Evolutionary conservation across 2,888 invertebrate species (phyloP).

Genomic region (Parnassius orleans): DNA sequence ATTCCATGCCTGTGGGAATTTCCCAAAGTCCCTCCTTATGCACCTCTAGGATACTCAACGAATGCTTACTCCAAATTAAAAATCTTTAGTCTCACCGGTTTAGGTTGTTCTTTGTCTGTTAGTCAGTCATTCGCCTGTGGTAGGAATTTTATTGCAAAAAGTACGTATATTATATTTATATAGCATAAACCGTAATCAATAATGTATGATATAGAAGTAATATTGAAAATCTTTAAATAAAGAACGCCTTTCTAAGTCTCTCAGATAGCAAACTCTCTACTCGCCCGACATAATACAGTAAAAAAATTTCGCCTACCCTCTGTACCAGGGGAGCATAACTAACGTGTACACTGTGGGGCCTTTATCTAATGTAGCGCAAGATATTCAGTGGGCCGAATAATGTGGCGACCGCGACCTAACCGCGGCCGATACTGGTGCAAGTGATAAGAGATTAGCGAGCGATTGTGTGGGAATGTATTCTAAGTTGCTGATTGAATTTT

Average conservation of each 20-base stretch:
- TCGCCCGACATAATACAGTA: constrained; percentile 24
- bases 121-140: too few species aligned
- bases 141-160: too few species aligned
- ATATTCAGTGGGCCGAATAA: constrained; percentile 38
- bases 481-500: neutral
- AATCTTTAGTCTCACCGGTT: too few species aligned
- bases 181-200: too few species aligned
- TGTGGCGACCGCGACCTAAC: constrained; percentile 30
- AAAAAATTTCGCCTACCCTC: constrained; percentile 24
- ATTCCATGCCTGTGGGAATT: too few species aligned
- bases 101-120: too few species aligned
- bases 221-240: constrained; percentile 2
- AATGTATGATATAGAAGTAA: neutral
- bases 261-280: constrained; percentile 6
- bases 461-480: neutral
- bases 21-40: too few species aligned
- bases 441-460: constrained; percentile 24
- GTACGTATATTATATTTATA: too few species aligned
- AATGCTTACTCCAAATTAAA: too few species aligned
- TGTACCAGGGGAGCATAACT: constrained; percentile 26
- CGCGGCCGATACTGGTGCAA: constrained; percentile 30
- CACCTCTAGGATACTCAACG: too few species aligned
- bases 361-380: constrained; percentile 41
- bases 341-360: constrained; percentile 30
- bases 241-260: neutral